Percentiles rank a stretch among this genome's conserved stretches.
Evolutionary conservation across 2,113 vertebrate species (phyloP).

Genomic region (Rhabdornis inornatus): DNA sequence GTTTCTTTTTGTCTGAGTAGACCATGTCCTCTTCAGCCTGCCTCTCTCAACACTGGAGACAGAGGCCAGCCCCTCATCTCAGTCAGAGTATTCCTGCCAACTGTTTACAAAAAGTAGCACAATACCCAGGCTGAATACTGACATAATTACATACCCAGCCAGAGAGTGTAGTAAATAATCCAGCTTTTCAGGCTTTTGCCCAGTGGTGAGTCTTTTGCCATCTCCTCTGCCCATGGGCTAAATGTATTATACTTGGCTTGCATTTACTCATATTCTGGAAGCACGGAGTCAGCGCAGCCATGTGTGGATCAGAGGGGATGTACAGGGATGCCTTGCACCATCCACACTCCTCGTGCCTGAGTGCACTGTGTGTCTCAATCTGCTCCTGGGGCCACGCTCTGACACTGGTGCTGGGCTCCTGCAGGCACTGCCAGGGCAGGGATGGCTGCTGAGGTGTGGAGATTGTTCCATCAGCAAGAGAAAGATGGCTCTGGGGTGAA

Average conservation of each 20-base stretch:
- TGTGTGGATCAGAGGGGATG: neutral
- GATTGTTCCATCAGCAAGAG: neutral
- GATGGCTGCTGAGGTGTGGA: neutral
- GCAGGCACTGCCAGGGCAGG: neutral
- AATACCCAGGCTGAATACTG: constrained; percentile 51
- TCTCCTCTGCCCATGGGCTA: constrained; percentile 34
- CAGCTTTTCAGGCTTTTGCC: constrained; percentile 56
- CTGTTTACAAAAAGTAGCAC: constrained; percentile 63
- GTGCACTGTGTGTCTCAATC: neutral
- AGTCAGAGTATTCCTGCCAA: constrained; percentile 49
- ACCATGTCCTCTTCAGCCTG: constrained; percentile 8
- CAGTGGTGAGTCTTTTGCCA: constrained; percentile 31
- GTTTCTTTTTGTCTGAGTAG: neutral
- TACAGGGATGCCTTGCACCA: neutral
- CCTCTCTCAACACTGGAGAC: neutral
- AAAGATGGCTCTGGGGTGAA: neutral
- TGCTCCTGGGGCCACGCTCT: neutral
- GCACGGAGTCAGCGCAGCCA: neutral
- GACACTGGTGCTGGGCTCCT: neutral
- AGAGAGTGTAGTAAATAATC: constrained; percentile 59
- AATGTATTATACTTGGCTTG: constrained; percentile 32
- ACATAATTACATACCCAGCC: constrained; percentile 54
- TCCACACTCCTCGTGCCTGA: neutral
- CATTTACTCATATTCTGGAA: neutral
- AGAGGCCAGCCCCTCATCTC: constrained; percentile 6